Evolutionary conservation across 2,888 invertebrate genomes (phyloP).

Genomic region (Meandrusa payeni): DNA sequence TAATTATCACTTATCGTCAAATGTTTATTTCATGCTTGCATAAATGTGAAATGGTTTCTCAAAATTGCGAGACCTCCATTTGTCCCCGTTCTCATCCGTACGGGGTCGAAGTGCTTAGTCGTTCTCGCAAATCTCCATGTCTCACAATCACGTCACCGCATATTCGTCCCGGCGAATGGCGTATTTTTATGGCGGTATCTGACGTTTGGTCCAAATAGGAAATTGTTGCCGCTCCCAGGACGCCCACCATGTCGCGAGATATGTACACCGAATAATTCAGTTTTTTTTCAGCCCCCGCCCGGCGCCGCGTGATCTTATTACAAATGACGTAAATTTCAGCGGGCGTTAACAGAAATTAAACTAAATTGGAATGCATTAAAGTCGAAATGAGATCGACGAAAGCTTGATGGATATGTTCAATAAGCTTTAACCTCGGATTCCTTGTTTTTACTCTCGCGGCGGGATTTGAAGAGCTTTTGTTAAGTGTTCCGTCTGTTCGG

Average conservation of each 20-base stretch:
- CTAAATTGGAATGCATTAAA: constrained; percentile 20
- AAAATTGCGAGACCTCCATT: background rate
- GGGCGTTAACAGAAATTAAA: constrained; percentile 16
- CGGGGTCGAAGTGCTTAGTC: background rate
- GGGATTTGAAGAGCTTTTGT: constrained; percentile 66
- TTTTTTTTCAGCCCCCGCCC: constrained; percentile 61
- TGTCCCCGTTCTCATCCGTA: background rate
- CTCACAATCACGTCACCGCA: constrained; percentile 37
- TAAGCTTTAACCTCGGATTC: constrained; percentile 46
- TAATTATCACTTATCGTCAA: no score
- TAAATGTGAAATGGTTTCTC: background rate
- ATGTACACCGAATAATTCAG: constrained; percentile 67
- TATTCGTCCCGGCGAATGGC: constrained; percentile 52
- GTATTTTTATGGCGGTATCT: constrained; percentile 53
- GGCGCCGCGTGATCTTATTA: constrained; percentile 45
- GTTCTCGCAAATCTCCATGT: constrained; percentile 32
- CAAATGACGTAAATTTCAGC: constrained; percentile 41
- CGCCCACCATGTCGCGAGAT: constrained; percentile 60
- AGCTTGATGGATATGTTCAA: constrained; percentile 37
- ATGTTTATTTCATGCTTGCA: no score
- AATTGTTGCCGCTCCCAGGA: constrained; percentile 63
- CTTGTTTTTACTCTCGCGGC: constrained; percentile 65
- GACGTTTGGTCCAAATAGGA: constrained; percentile 59
- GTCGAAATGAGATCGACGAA: constrained; percentile 17
- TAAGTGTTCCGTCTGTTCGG: constrained; percentile 59